These are phyloP conservation scores for Laterallus jamaicensis DNA, from an alignment of 2,113 vertebrate species.

Conservation along the genomic window DNA sequence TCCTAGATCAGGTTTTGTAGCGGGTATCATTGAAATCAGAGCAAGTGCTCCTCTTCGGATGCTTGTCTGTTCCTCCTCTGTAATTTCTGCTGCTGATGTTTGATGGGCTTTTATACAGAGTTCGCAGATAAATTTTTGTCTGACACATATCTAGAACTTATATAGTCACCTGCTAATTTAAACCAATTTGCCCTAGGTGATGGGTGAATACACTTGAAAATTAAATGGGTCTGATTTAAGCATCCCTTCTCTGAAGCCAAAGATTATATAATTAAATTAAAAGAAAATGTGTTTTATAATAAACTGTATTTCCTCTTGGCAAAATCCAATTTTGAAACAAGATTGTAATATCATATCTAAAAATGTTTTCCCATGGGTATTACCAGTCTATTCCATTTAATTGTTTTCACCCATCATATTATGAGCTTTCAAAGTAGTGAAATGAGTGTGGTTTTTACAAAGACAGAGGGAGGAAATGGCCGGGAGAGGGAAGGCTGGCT, in stretches of 20 bases:
- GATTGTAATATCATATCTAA: slow-evolving; percentile 60
- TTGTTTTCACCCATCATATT: slow-evolving; percentile 59
- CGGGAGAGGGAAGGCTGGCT: background rate
- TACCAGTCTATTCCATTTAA: slow-evolving; percentile 58
- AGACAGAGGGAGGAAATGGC: background rate
- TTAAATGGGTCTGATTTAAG: slow-evolving; percentile 58
- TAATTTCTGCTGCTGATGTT: slow-evolving; percentile 1
- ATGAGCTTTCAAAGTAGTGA: slow-evolving; percentile 11
- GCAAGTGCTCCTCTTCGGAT: background rate
- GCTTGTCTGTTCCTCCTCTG: background rate
- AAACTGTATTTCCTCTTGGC: slow-evolving; percentile 67
- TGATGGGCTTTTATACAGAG: background rate
- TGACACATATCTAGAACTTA: slow-evolving; percentile 28
- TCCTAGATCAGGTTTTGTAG: background rate
- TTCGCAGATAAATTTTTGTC: slow-evolving; percentile 21
- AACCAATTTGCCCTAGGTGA: slow-evolving; percentile 42
- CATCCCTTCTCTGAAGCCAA: slow-evolving; percentile 53
- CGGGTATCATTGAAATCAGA: background rate
- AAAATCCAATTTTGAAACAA: slow-evolving; percentile 71
- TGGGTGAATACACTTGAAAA: slow-evolving; percentile 53
- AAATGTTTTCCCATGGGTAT: slow-evolving; percentile 68
- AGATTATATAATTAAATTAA: slow-evolving; percentile 74
- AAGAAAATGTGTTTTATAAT: slow-evolving; percentile 69
- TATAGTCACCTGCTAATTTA: slow-evolving; percentile 50
- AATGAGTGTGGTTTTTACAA: background rate